Evolutionary conservation across 2,113 vertebrate genomes (phyloP), one percentile per base, ranked within the genome.

Genomic region (Hippocampus abdominalis): DNA sequence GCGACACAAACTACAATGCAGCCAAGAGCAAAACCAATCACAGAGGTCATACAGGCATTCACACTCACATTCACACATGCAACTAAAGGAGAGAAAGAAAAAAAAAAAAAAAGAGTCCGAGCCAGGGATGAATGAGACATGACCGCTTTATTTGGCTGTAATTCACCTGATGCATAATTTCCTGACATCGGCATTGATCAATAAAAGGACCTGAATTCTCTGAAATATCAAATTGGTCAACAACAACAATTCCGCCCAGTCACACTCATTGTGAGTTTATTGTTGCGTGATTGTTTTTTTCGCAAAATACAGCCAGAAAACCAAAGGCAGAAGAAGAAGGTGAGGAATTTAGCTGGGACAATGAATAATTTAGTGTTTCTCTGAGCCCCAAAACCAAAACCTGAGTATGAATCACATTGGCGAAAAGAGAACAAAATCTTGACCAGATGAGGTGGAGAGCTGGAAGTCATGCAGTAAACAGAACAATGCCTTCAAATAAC

Each of bases 381-480:
- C 78, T 68, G 69, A 69, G 74, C 64, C 32, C 57, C 32, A 67
- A 81, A 75, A n/a, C 59, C 71, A 85, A 74, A 79, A 82, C 83
- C 83, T 86, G 85, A 87, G 85, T 53, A 78, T 81, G 86, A 72
- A 70, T 65, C 71, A 69, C 72, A 64, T 69, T 57, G 79, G 67
- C 64, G 4, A 16, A 44, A 63, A 64, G 23, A 40, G 66, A 39
- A 56, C 36, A n/a, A 62, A 15, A 71, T 69, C 56, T 75, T 72
- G 65, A 68, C 79, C 44, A 81, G 81, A 76, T 56, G 70, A 64
- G 66, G 83, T 83, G 82, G 80, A 78, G 77, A 75, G 86, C 78
- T 80, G 66, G 72, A 89, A 89, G 88, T 88, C 90, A 91, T 91
- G 90, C 90, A 91, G 77, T 71, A 74, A 89, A 91, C 82, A 84